A percentile compares a stretch with the other conserved stretches of the same genome.
phyloP scores from a whole-genome alignment of 37 sponge, comb jelly and placozoan genomes.

The Oopsacas minuta region DNA sequence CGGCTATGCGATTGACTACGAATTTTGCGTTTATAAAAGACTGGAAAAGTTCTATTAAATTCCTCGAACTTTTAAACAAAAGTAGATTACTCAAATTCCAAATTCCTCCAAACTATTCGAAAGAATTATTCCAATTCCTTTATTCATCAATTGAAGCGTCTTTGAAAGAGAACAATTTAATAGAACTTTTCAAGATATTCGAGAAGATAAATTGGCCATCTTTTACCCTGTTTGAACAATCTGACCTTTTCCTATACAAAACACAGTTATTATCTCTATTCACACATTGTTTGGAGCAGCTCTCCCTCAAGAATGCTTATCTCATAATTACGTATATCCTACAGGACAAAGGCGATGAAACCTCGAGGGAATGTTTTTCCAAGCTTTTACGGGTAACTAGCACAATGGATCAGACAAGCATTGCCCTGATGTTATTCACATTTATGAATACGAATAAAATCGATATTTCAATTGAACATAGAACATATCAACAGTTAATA shows the following conservation, averaged over 20 bases:
- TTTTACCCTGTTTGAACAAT: not conserved
- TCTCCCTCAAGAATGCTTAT: not conserved
- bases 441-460: constrained; percentile 12
- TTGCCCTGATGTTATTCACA: not conserved
- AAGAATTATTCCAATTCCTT: not conserved
- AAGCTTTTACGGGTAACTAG: not conserved
- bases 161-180: not conserved
- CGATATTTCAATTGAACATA: not conserved
- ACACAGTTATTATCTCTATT: not conserved
- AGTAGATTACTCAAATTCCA: not conserved
- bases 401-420: not conserved
- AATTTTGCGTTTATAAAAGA: not conserved
- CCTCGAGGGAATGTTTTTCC: not conserved
- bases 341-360: not conserved
- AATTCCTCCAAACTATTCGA: not conserved
- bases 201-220: not conserved
- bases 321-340: not conserved
- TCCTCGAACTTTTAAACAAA: not conserved
- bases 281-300: not conserved
- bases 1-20: not conserved
- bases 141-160: not conserved
- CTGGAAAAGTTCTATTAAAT: not conserved
- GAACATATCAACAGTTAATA: not conserved
- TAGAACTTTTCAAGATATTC: not conserved
- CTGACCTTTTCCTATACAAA: not conserved